Evolutionary conservation across 2,888 invertebrate species (phyloP), one percentile per base, ranked within the genome.

Genomic region (Drosophila buzzatii): DNA sequence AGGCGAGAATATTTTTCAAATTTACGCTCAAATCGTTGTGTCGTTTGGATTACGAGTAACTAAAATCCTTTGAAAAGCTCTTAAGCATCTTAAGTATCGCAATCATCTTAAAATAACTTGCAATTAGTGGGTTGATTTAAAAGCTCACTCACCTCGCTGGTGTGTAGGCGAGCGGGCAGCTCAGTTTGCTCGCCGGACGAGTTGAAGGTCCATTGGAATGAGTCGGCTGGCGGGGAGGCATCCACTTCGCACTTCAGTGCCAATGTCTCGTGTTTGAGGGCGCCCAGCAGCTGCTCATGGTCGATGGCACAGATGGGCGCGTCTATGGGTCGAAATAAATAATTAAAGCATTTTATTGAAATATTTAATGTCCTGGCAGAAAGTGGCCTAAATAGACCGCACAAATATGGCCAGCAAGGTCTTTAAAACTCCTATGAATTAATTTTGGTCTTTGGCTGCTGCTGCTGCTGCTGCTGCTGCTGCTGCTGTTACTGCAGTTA

Each of bases 151-250:
- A 93, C 93, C 90, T 93, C 94, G 82, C 92, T 94, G 53, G 93
- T 93, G 81, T 93, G 94, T 59, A 93, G 82, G 88, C 95, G 95
- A 61, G 95, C 95, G 67, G 97, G 95, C 82, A 97, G 94, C 92
- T 97, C 96, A 57, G 96, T 96, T 93, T 97, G 96, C 91, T 97
- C 97, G 20, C 97, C 97, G 70, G 97, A 97, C 92, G 97, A 97
- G 94, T 98, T 98, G 94, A 98, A 97, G 80, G 97, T 97, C 98
- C 98, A 98, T 90, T 97, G 96, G 93, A 97, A 98, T 90, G 96
- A 95, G 88, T 96, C 95, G 66, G 96, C 95, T 10, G 97, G 95
- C n/a, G 98, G 98, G 91, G 97, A 97, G 82, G 98, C 96, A 91
- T 97, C 97, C 78, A 98, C 97, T 78, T 97, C 96, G 92, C 98